Evolutionary conservation across 2,888 invertebrate species (phyloP), one percentile per base, ranked within the genome.

Genomic region (Phalangium opilio): DNA sequence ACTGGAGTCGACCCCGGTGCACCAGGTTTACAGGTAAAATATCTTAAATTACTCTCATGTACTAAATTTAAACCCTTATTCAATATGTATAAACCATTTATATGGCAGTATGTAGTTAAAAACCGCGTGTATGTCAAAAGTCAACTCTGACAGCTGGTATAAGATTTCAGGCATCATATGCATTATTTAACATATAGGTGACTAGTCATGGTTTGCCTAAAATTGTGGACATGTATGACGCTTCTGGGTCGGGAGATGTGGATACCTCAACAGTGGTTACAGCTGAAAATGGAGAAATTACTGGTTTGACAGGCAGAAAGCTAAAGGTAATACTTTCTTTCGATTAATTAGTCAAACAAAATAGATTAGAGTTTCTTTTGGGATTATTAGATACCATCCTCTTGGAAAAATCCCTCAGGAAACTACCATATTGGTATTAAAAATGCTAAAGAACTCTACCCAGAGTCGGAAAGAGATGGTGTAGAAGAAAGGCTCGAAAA

Each of bases 1-100:
- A 93, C 95, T 3, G 96, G 96, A 8, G 86, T 98, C 46, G 96
- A 98, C 73, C 95, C 96, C 19, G 87, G 86, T 41, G 91, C 91
- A 8, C 78, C 83, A 54, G 96, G 96, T 52, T 75, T 98, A 59
- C 80, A 86, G 80, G 95, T 71, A 58, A 47, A 21, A 32, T 7
- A 12, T 11, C 11, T 14, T 17, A 41, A 41, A 41, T 7, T 27
- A 7, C 27, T 8, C 8, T 7, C 27, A 4, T 27, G n/a, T n/a
- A n/a, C 27, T 27, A 27, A 27, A 27, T 27, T 27, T 27, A 27
- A n/a, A 7, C 27, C 27, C n/a, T n/a, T n/a, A n/a, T n/a, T n/a
- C n/a, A n/a, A n/a, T n/a, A n/a, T n/a, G n/a, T n/a, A n/a, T n/a
- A n/a, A n/a, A n/a, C n/a, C n/a, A n/a, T n/a, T n/a, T n/a, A n/a